Evolutionary conservation across 2,113 vertebrate genomes (phyloP).

Genomic region (Entelurus aequoreus): DNA sequence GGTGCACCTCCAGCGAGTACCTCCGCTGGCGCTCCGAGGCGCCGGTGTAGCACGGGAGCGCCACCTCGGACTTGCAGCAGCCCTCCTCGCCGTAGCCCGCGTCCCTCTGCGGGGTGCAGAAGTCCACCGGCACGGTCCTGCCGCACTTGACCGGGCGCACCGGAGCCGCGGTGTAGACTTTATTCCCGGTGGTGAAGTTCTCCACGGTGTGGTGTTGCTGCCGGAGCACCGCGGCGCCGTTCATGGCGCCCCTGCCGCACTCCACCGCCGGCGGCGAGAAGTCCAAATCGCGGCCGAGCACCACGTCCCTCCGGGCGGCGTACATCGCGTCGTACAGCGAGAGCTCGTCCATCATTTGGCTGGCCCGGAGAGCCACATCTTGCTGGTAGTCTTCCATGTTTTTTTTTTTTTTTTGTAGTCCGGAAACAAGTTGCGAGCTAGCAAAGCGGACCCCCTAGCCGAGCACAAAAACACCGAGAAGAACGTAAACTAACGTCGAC

Average conservation of each 20-base stretch:
- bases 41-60: constrained; percentile 80
- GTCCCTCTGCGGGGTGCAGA: constrained; percentile 66
- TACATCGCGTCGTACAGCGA: constrained; percentile 75
- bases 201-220: constrained; percentile 71
- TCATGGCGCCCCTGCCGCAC: constrained; percentile 67
- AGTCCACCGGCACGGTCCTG: constrained; percentile 66
- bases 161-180: constrained; percentile 70
- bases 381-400: constrained; percentile 81
- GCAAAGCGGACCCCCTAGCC: constrained; percentile 2
- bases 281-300: constrained; percentile 68
- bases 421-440: constrained; percentile 7
- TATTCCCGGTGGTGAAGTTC: constrained; percentile 68
- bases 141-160: constrained; percentile 69
- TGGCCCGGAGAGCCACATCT: constrained; percentile 75
- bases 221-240: constrained; percentile 67
- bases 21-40: constrained; percentile 75
- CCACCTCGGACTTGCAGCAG: constrained; percentile 81
- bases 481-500: constrained; percentile 19
- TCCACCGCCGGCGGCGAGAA: constrained; percentile 53
- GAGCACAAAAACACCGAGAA: constrained; percentile 58
- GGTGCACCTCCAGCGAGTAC: constrained; percentile 78
- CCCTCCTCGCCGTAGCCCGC: constrained; percentile 65
- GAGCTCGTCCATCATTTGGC: constrained; percentile 81
- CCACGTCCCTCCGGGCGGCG: constrained; percentile 61
- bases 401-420: constrained; percentile 35